phyloP scores from a whole-genome alignment of 2,113 vertebrate genomes.

The Mustela nigripes region DNA sequence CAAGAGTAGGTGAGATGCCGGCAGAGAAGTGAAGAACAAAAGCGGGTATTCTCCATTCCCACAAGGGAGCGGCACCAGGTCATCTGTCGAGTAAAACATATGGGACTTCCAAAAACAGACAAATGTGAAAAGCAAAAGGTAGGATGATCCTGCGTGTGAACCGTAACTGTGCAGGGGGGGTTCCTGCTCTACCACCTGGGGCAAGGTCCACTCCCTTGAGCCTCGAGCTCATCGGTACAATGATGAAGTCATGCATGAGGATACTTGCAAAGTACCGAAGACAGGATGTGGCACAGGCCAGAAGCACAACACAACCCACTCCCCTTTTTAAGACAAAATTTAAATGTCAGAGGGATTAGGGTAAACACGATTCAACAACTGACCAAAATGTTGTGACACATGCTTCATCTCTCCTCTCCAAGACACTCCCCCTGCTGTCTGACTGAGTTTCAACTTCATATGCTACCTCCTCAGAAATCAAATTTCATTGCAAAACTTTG shows the following conservation, averaged over 20 bases:
- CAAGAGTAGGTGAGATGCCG: background rate
- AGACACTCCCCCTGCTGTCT: background rate
- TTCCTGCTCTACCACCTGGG: background rate
- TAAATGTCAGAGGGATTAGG: background rate
- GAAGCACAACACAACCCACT: background rate
- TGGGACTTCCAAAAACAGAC: background rate
- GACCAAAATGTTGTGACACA: background rate
- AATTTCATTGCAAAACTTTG: background rate
- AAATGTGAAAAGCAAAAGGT: background rate
- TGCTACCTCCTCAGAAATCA: background rate
- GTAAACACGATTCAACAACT: background rate
- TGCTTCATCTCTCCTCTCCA: background rate
- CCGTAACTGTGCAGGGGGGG: background rate
- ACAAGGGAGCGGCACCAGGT: background rate
- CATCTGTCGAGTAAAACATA: rapidly evolving
- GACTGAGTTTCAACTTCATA: background rate
- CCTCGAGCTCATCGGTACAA: background rate
- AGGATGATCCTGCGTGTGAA: rapidly evolving
- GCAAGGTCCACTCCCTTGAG: background rate
- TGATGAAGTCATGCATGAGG: background rate
- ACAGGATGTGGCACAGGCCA: too few species aligned
- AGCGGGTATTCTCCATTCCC: background rate
- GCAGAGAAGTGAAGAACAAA: background rate
- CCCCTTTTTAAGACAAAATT: background rate
- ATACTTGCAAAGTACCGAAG: background rate